Base-by-base conservation (phyloP, 2,888 invertebrate genomes). In the Elegia similella region DNA sequence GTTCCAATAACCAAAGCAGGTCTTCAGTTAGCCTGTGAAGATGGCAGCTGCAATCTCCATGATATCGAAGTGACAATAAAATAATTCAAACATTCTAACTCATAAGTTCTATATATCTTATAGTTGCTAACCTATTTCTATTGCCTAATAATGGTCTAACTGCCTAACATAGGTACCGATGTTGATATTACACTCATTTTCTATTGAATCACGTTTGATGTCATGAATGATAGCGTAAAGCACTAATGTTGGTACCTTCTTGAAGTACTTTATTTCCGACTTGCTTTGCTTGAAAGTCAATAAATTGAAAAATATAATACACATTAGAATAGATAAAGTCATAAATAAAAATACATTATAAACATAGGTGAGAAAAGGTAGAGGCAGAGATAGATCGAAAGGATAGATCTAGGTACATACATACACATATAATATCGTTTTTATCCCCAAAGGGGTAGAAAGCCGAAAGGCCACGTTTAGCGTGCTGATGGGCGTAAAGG, bases 211-310 rank as follows among this genome's bases (percentile, higher is more conserved):
- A 12, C 38, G n/a, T n/a, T 12, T 38, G 2, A 1, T 5, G 5
- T 53, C 13, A 32, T 58, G 16, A 16, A 54, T 57, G 50, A 59
- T 7, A 43, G 16, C 58, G 46, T 16, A n/a, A 38, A 53, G 57
- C 52, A 58, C 57, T 62, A 55, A 16, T 47, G 15, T 48, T 30
- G 62, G 71, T 85, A 91, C 88, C 90, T 91, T 91, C 71, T 88
- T 91, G 73, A 86, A 86, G 78, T 87, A 89, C 68, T 88, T 90
- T 69, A 83, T 47, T 72, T 91, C 90, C 86, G 76, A 78, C 69
- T 88, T 90, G 83, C 79, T 78, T 86, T 84, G 89, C 90, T 88
- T 91, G 90, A 61, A 89, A 89, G 71, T 60, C 59, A 58, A 55
- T 54, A 52, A 59, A 42, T n/a, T 42, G 7, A 38, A 15, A 55